Evolutionary conservation across 2,797 vertebrate species (phyloP), one percentile per base, ranked within the genome.

Genomic region (Linurgus olivaceus): DNA sequence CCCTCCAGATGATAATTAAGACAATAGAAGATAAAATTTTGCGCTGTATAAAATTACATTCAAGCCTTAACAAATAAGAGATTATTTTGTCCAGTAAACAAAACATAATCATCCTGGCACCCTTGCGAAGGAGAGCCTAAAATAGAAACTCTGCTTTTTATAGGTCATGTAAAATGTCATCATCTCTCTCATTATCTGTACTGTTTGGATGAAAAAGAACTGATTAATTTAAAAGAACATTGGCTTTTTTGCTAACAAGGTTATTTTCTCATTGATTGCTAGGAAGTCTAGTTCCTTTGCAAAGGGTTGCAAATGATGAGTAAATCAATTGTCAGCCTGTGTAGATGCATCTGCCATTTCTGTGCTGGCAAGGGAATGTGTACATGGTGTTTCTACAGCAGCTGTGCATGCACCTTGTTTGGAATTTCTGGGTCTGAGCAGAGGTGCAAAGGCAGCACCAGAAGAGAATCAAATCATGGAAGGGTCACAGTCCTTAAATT

Each of bases 1-100:
- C 55, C 72, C 95, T 96, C 77, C 85, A 90, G 91, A 95, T 96
- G 88, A 94, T 95, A 97, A 97, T 97, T 97, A 97, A 96, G 92
- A 96, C 90, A 94, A 94, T 77, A 80, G 90, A 86, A 96, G 93
- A 96, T 92, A 94, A 93, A 95, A 93, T 95, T 96, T 93, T 90
- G 66, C 77, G 47, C 93, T 77, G 88, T 91, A 86, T 85, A 51
- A 85, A 92, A 81, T 90, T 87, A 78, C 87, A 52, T 94, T 94
- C 72, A 48, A 83, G 73, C 72, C 85, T 91, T 96, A 96, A 96
- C 91, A 95, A 96, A 94, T 95, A 95, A 88, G 92, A 93, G 92
- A 96, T 97, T 96, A 95, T 96, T 93, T 72, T 90, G 92, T 95
- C 94, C 92, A 83, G 93, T 91, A 95, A 95, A 95, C 96, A 97